Base-by-base conservation (phyloP, 2,113 vertebrate genomes). In the Craseonycteris thonglongyai region DNA sequence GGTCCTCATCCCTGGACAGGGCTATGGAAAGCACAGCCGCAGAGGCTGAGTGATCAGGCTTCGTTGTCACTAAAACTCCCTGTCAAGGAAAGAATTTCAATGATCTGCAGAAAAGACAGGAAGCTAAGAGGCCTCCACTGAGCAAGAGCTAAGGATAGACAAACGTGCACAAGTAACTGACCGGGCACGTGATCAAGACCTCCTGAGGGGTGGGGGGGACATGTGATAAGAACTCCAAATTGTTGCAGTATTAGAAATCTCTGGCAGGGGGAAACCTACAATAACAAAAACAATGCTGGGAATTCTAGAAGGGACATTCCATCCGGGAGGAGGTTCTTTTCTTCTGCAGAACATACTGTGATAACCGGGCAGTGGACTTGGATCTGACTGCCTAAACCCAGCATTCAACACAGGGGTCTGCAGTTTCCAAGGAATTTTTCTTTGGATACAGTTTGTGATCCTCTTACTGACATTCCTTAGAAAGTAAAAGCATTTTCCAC, bases 121-220 rank as follows among this genome's bases (percentile, higher is more conserved):
- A 86, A 93, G 63, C 63, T 75, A 94, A 97, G 95, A 84, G 91
- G 69, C 93, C 81, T 97, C 85, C 89, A 83, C 85, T 91, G 95
- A 96, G 93, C 95, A 91, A 96, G 90, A 98, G 91, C 92, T 96
- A 98, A 97, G 87, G 93, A 93, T 1, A 96, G 96, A 91, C 94
- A 97, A 97, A 97, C 87, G 94, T 79, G 79, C 85, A 90, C 80
- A 93, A 65, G 91, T 92, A 97, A 97, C 51, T 96, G 96, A 96
- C 98, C 88, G 85, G 90, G 90, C 72, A 93, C 85, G 79, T 79
- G 87, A 87, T 91, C 79, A 88, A 95, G 94, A 91, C 87, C 96
- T 97, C 90, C 75, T 74, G 93, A 91, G 89, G 72, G 95, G 75
- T 72, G 72, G 82, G 88, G 74, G 15, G 93, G 90, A 95, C 97